These are phyloP conservation scores for Drosophila chauvacae DNA, from an alignment of 1,140 invertebrate genomes.

Conservation along the genomic window DNA sequence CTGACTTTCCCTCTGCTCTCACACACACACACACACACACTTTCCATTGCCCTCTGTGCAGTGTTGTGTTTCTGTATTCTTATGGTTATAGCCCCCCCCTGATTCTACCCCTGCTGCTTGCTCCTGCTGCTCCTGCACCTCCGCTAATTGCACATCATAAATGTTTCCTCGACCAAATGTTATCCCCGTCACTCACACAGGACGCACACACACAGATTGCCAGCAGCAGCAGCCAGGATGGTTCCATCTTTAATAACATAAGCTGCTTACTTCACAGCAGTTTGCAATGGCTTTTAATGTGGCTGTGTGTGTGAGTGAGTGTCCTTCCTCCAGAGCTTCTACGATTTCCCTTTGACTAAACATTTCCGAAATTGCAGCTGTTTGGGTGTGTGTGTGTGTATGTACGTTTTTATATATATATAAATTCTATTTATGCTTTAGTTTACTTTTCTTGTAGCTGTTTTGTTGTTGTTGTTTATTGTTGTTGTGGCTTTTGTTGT, in stretches of 20 bases:
- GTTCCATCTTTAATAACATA: slow-evolving; percentile 45
- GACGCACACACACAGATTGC: not conserved
- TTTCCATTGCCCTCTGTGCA: slow-evolving; percentile 1
- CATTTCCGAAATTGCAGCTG: slow-evolving; percentile 52
- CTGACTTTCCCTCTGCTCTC: slow-evolving; percentile 19
- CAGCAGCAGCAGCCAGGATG: slow-evolving; percentile 4
- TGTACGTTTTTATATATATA: slow-evolving; percentile 40
- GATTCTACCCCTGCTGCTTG: not conserved
- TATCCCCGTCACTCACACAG: slow-evolving; percentile 21
- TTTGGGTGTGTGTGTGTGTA: slow-evolving; percentile 25
- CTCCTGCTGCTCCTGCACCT: slow-evolving; percentile 9
- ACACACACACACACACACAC: slow-evolving; percentile 22
- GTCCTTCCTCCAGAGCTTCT: slow-evolving; percentile 40
- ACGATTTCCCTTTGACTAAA: slow-evolving; percentile 54
- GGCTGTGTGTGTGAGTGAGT: slow-evolving; percentile 8
- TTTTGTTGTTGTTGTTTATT: slow-evolving; percentile 13
- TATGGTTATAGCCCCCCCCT: slow-evolving; percentile 15
- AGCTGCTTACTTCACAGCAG: slow-evolving; percentile 59
- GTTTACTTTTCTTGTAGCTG: slow-evolving; percentile 58
- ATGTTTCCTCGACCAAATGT: slow-evolving; percentile 51
- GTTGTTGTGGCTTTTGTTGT: slow-evolving; percentile 44
- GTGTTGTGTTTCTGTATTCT: slow-evolving; percentile 19
- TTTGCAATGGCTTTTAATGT: slow-evolving; percentile 32
- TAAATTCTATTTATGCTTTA: slow-evolving; percentile 72
- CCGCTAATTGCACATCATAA: slow-evolving; percentile 64